Percentiles rank a stretch among this genome's conserved stretches.
These are phyloP conservation scores for Balearica regulorum DNA, from an alignment of 2,797 vertebrate species.

Conservation along the genomic window DNA sequence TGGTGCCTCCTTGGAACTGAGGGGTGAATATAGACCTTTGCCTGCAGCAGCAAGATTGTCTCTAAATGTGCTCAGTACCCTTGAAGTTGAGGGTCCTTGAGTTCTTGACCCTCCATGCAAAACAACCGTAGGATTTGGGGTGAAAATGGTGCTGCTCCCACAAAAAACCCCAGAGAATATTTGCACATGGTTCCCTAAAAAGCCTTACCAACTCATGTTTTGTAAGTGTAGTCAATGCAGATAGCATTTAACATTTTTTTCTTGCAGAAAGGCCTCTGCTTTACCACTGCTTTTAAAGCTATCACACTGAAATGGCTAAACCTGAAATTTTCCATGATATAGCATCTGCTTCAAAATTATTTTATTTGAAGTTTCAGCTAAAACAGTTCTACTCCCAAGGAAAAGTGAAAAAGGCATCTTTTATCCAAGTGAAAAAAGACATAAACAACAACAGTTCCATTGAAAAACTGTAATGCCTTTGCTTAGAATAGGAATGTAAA, in stretches of 20 bases:
- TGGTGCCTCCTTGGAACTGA: neutral
- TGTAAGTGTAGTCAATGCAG: neutral
- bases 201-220: neutral
- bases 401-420: neutral
- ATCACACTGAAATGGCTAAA: neutral
- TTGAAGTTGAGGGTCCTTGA: neutral
- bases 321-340: conserved; percentile 1
- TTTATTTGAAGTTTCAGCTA: conserved; percentile 33
- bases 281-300: neutral
- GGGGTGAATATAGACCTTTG: neutral
- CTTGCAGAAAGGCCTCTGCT: neutral
- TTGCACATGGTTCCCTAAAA: neutral
- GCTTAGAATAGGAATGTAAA: neutral
- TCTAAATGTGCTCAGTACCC: neutral
- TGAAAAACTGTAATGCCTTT: neutral
- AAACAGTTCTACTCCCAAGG: neutral
- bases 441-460: neutral
- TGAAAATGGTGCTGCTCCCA: neutral
- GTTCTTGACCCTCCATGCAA: neutral
- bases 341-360: neutral
- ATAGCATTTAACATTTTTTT: neutral
- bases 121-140: neutral
- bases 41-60: neutral
- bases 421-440: neutral
- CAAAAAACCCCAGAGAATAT: neutral